phyloP scores from a whole-genome alignment of 2,797 vertebrate species.

The Coreius guichenoti region DNA sequence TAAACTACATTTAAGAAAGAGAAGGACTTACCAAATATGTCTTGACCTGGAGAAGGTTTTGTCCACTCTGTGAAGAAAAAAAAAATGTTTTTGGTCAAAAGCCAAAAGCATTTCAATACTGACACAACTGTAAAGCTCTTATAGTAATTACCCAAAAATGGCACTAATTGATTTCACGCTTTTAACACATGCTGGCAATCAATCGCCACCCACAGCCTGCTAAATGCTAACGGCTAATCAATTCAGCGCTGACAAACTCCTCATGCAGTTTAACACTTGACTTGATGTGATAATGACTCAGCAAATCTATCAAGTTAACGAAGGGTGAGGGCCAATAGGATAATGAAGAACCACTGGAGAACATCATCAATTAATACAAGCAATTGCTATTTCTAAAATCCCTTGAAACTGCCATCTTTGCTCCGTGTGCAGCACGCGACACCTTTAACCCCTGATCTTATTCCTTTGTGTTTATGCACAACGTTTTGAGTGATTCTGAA shows the following conservation, averaged over 20 bases:
- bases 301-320: conserved; percentile 7
- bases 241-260: background rate
- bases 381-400: conserved; percentile 23
- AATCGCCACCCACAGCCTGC: background rate
- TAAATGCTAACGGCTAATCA: conserved; percentile 26
- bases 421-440: background rate
- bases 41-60: conserved; percentile 75
- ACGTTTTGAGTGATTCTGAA: background rate
- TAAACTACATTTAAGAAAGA: background rate
- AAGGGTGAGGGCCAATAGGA: background rate
- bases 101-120: background rate
- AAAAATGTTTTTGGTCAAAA: conserved; percentile 27
- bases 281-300: conserved; percentile 35
- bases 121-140: background rate
- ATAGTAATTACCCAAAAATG: background rate
- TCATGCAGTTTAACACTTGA: conserved; percentile 15
- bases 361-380: conserved; percentile 15
- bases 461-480: background rate
- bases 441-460: background rate
- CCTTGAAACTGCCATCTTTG: background rate
- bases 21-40: conserved; percentile 73
- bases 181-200: conserved; percentile 16
- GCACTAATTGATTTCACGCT: background rate
- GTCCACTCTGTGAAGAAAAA: conserved; percentile 72
- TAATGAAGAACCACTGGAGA: conserved; percentile 29